A percentile compares a stretch with the other conserved stretches of the same genome.
Conservation (phyloP, 64 coral and sea anemone genomes). For the Montipora sp. region DNA sequence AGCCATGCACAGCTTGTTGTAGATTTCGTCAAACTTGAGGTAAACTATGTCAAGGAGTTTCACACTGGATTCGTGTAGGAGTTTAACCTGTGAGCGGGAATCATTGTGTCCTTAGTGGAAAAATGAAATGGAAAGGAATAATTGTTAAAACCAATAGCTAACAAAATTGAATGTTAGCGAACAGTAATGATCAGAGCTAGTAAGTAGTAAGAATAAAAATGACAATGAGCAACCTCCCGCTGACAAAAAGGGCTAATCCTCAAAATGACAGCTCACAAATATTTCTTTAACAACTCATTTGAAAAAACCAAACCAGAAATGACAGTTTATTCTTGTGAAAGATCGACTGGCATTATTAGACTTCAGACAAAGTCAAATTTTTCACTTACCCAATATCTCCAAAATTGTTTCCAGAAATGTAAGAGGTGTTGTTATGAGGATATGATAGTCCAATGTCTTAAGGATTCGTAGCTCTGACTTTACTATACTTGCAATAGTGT, state of each 20-base stretch:
- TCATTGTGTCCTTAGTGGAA: slow-evolving; percentile 86
- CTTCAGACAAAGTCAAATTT: background rate
- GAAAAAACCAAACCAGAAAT: too few relatives aligned
- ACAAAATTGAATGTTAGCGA: too few relatives aligned
- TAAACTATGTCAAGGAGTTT: slow-evolving; percentile 94
- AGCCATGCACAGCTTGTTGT: slow-evolving; percentile 85
- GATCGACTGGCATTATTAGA: too few relatives aligned
- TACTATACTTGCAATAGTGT: slow-evolving; percentile 83
- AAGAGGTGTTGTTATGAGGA: slow-evolving; percentile 80
- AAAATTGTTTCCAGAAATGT: slow-evolving; percentile 91
- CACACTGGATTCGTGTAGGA: slow-evolving; percentile 86
- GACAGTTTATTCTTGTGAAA: too few relatives aligned
- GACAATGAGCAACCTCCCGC: too few relatives aligned
- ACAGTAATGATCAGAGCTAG: too few relatives aligned
- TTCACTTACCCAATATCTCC: slow-evolving; percentile 88
- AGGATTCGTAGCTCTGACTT: slow-evolving; percentile 96
- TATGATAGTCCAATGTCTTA: slow-evolving; percentile 83
- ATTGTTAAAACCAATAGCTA: background rate
- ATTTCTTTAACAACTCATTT: too few relatives aligned
- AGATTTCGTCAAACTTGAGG: slow-evolving; percentile 87
- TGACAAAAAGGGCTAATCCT: too few relatives aligned
- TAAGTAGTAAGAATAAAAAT: too few relatives aligned
- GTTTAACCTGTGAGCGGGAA: slow-evolving; percentile 83
- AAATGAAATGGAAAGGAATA: background rate
- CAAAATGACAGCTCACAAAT: too few relatives aligned